Evolutionary conservation across 2,113 vertebrate species (phyloP).

Genomic region (Scomber scombrus): DNA sequence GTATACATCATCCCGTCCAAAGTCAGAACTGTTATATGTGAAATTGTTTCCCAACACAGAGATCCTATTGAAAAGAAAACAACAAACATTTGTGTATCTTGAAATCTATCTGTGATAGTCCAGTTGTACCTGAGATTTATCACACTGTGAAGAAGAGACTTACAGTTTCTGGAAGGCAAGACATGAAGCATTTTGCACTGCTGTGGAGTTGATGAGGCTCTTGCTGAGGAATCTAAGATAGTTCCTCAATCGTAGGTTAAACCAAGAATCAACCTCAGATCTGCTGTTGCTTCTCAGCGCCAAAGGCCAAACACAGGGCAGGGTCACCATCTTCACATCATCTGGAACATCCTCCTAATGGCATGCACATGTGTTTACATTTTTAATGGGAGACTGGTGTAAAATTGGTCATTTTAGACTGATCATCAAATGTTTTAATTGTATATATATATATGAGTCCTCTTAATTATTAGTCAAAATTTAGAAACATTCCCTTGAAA

Average conservation of each 20-base stretch:
- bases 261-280: conserved; percentile 71
- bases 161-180: conserved; percentile 76
- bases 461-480: too few relatives aligned
- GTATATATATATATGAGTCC: too few relatives aligned
- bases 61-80: conserved; percentile 61
- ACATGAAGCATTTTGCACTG: conserved; percentile 70
- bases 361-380: not conserved
- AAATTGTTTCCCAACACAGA: conserved; percentile 73
- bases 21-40: conserved; percentile 61
- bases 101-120: not conserved
- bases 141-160: conserved; percentile 12
- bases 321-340: conserved; percentile 50
- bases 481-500: too few relatives aligned
- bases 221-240: conserved; percentile 74
- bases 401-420: not conserved
- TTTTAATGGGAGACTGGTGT: not conserved
- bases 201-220: conserved; percentile 56
- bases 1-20: conserved; percentile 70
- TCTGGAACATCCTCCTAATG: conserved; percentile 65
- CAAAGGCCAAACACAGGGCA: conserved; percentile 76
- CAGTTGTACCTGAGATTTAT: not conserved
- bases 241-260: conserved; percentile 51
- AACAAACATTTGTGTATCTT: not conserved
- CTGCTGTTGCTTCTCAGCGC: conserved; percentile 61
- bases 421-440: too few relatives aligned